Percentiles rank a stretch among this genome's conserved stretches.
phyloP scores from a whole-genome alignment of 2,797 vertebrate genomes.

The Ctenochaetus hawaiiensis region DNA sequence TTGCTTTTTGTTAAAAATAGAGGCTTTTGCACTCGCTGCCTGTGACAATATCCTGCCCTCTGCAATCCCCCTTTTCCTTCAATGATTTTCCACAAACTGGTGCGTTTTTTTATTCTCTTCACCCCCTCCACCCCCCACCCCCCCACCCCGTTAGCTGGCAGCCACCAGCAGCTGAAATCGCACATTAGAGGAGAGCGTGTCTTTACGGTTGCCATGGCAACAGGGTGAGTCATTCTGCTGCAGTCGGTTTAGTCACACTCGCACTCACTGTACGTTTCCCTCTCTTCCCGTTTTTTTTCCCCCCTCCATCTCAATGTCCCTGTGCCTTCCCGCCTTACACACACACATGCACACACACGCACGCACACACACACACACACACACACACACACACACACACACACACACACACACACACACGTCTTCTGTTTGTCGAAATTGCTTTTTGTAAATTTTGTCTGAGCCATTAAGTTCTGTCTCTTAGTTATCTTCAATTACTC shows the following conservation, averaged over 20 bases:
- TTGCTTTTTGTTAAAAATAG: no score
- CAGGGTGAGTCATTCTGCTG: slow-evolving; percentile 88
- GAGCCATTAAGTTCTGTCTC: neutral
- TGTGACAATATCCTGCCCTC: slow-evolving; percentile 29
- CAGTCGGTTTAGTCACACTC: slow-evolving; percentile 87
- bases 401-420: slow-evolving; percentile 4
- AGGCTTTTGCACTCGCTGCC: slow-evolving; percentile 16
- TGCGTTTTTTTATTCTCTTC: slow-evolving; percentile 33
- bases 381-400: slow-evolving; percentile 22
- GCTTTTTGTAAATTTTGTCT: slow-evolving; percentile 7
- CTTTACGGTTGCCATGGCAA: slow-evolving; percentile 86
- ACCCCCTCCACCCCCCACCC: no score
- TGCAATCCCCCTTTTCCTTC: slow-evolving; percentile 22
- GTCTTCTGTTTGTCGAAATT: neutral
- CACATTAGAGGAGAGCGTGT: slow-evolving; percentile 81
- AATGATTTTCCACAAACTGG: slow-evolving; percentile 57
- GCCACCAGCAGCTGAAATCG: slow-evolving; percentile 70
- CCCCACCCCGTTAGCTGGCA: slow-evolving; percentile 34
- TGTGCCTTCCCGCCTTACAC: slow-evolving; percentile 17
- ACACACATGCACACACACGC: slow-evolving; percentile 13
- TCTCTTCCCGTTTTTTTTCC: slow-evolving; percentile 36
- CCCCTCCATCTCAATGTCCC: slow-evolving; percentile 30
- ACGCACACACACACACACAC: neutral
- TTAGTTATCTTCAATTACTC: slow-evolving; percentile 15
- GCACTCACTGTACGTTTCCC: slow-evolving; percentile 74